phyloP scores from a whole-genome alignment of 2,888 invertebrate genomes.

The Apotomis betuletana region DNA sequence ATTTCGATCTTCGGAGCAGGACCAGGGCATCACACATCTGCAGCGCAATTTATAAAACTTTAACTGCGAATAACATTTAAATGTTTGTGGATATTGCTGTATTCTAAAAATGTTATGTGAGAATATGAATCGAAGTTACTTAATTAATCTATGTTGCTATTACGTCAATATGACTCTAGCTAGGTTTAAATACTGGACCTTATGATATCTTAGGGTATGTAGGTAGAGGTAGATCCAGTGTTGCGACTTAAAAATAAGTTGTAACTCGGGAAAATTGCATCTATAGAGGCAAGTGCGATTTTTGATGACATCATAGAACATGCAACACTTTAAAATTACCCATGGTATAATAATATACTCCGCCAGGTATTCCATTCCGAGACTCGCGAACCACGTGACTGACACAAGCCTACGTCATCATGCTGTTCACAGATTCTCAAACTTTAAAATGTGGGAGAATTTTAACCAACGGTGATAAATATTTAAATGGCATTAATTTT shows the following conservation, averaged over 20 bases:
- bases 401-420: too few relatives aligned
- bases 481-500: too few relatives aligned
- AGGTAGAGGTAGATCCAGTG: neutral
- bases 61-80: neutral
- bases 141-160: slow-evolving; percentile 9
- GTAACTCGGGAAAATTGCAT: neutral
- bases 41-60: slow-evolving; percentile 8
- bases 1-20: too few relatives aligned
- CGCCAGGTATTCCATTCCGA: too few relatives aligned
- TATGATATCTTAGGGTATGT: slow-evolving; percentile 16
- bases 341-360: too few relatives aligned
- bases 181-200: slow-evolving; percentile 28
- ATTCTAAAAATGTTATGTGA: slow-evolving; percentile 11
- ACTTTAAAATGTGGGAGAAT: too few relatives aligned
- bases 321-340: too few relatives aligned
- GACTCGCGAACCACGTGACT: too few relatives aligned
- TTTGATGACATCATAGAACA: too few relatives aligned
- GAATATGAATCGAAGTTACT: slow-evolving; percentile 7
- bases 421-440: too few relatives aligned
- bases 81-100: slow-evolving; percentile 2
- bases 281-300: too few relatives aligned
- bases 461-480: too few relatives aligned
- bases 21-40: slow-evolving; percentile 4
- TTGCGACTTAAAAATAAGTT: neutral
- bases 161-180: slow-evolving; percentile 20